Evolutionary conservation across 2,888 invertebrate species (phyloP).

Genomic region (Cantharis flavilabris): DNA sequence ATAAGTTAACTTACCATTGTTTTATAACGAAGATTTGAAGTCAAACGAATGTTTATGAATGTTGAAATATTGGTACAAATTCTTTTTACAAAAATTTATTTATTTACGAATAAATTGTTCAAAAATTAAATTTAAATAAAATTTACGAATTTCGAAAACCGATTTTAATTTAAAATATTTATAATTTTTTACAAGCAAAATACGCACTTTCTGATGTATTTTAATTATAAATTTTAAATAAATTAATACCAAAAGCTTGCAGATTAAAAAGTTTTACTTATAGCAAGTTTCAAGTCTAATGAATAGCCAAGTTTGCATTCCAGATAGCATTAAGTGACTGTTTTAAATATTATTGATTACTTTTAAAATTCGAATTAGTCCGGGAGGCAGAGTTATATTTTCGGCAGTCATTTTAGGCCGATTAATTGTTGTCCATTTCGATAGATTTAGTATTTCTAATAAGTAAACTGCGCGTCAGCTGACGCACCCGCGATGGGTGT

Average conservation of each 20-base stretch:
- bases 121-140: neutral
- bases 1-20: conserved; percentile 6
- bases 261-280: neutral
- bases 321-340: neutral
- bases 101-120: neutral
- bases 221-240: neutral
- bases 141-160: neutral
- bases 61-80: neutral
- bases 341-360: neutral
- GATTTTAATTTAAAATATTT: neutral
- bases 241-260: neutral
- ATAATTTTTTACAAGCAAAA: neutral
- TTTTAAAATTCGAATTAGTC: neutral
- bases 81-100: neutral
- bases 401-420: too few relatives aligned
- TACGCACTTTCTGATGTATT: neutral
- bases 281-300: neutral
- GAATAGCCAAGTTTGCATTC: neutral
- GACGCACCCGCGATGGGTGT: too few relatives aligned
- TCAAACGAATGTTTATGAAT: neutral
- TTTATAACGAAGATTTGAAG: neutral
- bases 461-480: too few relatives aligned
- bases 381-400: too few relatives aligned
- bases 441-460: too few relatives aligned
- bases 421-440: too few relatives aligned